Evolutionary conservation across 2,888 invertebrate species (phyloP), one percentile per base, ranked within the genome.

Genomic region (Cyaniris semiargus): DNA sequence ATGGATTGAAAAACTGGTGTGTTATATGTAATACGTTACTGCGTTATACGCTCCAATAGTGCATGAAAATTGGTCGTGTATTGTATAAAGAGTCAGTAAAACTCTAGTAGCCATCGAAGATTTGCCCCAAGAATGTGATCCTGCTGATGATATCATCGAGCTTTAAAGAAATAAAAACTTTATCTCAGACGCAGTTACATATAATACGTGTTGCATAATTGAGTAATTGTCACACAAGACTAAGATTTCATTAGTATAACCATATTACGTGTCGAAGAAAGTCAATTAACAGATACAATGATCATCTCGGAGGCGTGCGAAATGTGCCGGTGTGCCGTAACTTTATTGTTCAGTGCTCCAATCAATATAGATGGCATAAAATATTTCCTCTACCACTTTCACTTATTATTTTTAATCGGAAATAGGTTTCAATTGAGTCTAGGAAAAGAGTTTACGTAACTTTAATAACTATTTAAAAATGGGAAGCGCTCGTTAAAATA

Each of bases 221-320:
- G 15, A 72, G 44, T 23, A 15, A 74, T 72, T 74, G 74, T 53
- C 74, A 74, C 74, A 74, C 53, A 53, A 53, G 74, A 53, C 44
- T 74, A 15, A 23, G 74, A 48, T 74, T 74, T 74, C 72, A 44
- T 72, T 44, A 71, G n/a, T 38, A 44, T 48, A 72, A 18, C 74
- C 74, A 74, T 74, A 74, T 74, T 74, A 74, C 53, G 74, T 74
- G 53, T 74, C 44, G 23, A 74, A 74, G 72, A 72, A 74, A 74
- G 74, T n/a, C 23, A 74, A 74, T 74, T 74, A 74, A 18, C 53
- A 27, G 53, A 74, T 8, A 74, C 48, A 44, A 72, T 44, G 72
- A 72, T 38, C 21, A 27, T 72, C 27, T 13, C 48, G 13, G 44
- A 48, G 48, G 15, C 74, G 74, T 74, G 74, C 23, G 74, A 74